phyloP scores from a whole-genome alignment of 2,797 vertebrate species.

The Mormyrus hasselquistii region DNA sequence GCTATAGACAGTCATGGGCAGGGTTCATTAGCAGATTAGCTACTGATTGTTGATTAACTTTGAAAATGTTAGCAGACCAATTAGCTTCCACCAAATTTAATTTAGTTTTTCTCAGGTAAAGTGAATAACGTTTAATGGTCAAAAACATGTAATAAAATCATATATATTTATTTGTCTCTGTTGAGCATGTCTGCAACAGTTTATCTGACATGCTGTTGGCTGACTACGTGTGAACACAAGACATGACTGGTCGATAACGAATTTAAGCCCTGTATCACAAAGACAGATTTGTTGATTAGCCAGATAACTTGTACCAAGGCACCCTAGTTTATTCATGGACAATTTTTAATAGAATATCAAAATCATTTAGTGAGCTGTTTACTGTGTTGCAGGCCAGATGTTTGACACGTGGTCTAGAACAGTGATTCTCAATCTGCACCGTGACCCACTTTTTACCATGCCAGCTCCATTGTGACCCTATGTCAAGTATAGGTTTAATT shows the following conservation, averaged over 20 bases:
- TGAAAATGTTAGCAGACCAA: not conserved
- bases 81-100: not conserved
- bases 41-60: not conserved
- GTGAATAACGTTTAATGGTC: not conserved
- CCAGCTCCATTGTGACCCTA: not conserved
- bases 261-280: not conserved
- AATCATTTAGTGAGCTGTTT: not conserved
- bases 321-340: not conserved
- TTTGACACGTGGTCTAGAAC: not conserved
- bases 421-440: not conserved
- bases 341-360: not conserved
- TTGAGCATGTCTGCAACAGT: not conserved
- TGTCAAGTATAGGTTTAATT: not conserved
- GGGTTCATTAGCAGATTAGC: not conserved
- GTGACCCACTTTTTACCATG: not conserved
- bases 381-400: not conserved
- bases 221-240: not conserved
- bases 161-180: not conserved
- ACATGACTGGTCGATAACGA: not conserved
- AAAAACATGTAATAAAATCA: not conserved
- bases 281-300: not conserved
- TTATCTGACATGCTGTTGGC: not conserved
- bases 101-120: not conserved
- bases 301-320: not conserved
- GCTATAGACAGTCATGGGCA: not conserved